Evolutionary conservation across 2,797 vertebrate genomes (phyloP).

Genomic region (Champsocephalus esox): DNA sequence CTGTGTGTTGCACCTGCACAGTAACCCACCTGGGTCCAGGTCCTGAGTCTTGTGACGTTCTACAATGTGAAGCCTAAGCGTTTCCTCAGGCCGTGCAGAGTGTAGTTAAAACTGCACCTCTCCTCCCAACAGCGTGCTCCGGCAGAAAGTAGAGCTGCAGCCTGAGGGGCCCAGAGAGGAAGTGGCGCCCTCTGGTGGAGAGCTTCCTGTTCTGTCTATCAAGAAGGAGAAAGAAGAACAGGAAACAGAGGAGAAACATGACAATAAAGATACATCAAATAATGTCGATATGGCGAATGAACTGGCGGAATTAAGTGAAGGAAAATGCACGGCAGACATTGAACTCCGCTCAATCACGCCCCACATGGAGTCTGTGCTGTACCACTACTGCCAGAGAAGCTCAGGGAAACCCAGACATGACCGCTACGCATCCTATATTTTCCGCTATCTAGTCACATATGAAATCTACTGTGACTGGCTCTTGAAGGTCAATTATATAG

Average conservation of each 20-base stretch:
- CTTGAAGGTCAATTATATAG: constrained; percentile 78
- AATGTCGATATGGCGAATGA: constrained; percentile 69
- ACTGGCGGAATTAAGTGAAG: constrained; percentile 74
- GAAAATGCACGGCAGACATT: constrained; percentile 76
- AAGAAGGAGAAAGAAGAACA: constrained; percentile 64
- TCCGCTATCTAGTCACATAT: constrained; percentile 81
- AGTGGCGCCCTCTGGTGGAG: constrained; percentile 75
- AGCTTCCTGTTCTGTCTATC: constrained; percentile 63
- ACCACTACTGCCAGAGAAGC: constrained; percentile 72
- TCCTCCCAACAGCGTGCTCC: constrained; percentile 84
- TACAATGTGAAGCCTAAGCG: constrained; percentile 82
- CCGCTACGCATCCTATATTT: constrained; percentile 80
- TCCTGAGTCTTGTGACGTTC: constrained; percentile 85
- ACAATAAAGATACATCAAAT: constrained; percentile 42
- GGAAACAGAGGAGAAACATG: constrained; percentile 61
- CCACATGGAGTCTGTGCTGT: constrained; percentile 75
- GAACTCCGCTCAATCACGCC: constrained; percentile 73
- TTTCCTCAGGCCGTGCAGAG: constrained; percentile 77
- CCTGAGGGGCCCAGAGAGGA: constrained; percentile 65
- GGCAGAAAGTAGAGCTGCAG: constrained; percentile 74
- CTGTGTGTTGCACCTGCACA: constrained; percentile 70
- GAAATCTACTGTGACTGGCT: constrained; percentile 79
- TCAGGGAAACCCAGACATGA: constrained; percentile 69
- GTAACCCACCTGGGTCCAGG: constrained; percentile 68
- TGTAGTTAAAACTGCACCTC: constrained; percentile 86